Conservation (phyloP, 2,113 vertebrate genomes). For the Odontophorus gujanensis region DNA sequence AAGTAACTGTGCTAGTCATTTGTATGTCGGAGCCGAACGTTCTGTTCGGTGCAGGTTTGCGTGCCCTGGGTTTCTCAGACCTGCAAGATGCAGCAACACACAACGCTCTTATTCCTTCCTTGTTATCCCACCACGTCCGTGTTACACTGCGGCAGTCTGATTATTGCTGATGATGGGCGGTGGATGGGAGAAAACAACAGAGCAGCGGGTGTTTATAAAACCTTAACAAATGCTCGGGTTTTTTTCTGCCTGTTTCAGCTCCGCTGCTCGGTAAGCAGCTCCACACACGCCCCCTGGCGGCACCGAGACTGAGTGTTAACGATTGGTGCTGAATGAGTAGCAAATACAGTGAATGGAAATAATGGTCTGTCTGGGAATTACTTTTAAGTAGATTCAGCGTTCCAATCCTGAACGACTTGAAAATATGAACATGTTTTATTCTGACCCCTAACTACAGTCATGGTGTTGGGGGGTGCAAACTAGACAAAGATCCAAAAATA, state of each 20-base stretch:
- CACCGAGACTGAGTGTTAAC: background rate
- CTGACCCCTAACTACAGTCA: background rate
- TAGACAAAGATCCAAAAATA: background rate
- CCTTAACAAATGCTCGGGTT: background rate
- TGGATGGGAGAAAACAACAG: background rate
- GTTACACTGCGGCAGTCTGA: background rate
- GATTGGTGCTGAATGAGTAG: background rate
- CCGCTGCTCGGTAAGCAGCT: background rate
- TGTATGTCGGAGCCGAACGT: background rate
- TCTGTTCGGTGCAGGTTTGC: background rate
- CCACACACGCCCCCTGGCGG: constrained; percentile 39
- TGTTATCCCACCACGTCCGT: background rate
- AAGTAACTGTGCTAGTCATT: background rate
- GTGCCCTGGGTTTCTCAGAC: background rate
- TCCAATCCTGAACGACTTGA: background rate
- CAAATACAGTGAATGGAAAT: background rate
- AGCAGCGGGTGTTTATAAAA: background rate
- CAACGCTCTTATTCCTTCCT: background rate
- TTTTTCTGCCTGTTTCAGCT: background rate
- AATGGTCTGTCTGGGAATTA: background rate
- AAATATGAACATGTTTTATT: background rate
- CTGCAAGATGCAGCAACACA: background rate
- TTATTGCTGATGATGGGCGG: background rate
- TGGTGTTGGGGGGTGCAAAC: background rate
- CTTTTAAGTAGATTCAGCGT: background rate